phyloP scores from a whole-genome alignment of 2,888 invertebrate genomes.

The Parasteatoda lunata region DNA sequence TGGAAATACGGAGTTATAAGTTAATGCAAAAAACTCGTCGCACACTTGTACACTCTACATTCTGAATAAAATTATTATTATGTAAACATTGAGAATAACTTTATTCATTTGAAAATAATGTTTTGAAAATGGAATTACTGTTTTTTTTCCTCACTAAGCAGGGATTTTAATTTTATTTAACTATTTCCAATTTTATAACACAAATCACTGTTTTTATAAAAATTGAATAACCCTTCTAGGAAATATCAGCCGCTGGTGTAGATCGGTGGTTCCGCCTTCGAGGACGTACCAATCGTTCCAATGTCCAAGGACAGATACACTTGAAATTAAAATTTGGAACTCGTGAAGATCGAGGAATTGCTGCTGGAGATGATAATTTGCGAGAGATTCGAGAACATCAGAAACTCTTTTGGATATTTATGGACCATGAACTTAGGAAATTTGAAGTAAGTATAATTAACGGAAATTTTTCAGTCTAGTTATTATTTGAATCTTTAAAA shows the following conservation, averaged over 20 bases:
- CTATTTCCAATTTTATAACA: too few relatives aligned
- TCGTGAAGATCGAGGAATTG: conserved; percentile 84
- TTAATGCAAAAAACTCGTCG: too few relatives aligned
- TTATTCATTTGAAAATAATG: too few relatives aligned
- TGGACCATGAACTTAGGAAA: conserved; percentile 83
- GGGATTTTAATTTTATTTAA: too few relatives aligned
- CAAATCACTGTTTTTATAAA: not conserved
- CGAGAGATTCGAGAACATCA: conserved; percentile 82
- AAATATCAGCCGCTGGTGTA: conserved; percentile 92
- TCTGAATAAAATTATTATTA: too few relatives aligned
- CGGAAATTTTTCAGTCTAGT: too few relatives aligned
- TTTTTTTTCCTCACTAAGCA: too few relatives aligned
- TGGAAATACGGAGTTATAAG: too few relatives aligned
- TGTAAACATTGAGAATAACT: too few relatives aligned
- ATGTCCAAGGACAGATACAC: conserved; percentile 91
- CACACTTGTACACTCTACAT: too few relatives aligned
- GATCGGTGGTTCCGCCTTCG: conserved; percentile 95
- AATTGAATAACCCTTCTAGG: conserved; percentile 77
- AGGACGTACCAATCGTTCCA: conserved; percentile 90
- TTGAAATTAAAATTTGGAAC: conserved; percentile 92
- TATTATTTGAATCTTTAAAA: too few relatives aligned
- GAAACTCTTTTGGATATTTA: conserved; percentile 88
- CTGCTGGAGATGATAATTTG: conserved; percentile 75
- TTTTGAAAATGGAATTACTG: too few relatives aligned
- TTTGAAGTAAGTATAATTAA: conserved; percentile 75